A percentile compares a stretch with the other conserved stretches of the same genome.
Conservation (phyloP, 2,113 vertebrate genomes). For the Catharus bicknelli region DNA sequence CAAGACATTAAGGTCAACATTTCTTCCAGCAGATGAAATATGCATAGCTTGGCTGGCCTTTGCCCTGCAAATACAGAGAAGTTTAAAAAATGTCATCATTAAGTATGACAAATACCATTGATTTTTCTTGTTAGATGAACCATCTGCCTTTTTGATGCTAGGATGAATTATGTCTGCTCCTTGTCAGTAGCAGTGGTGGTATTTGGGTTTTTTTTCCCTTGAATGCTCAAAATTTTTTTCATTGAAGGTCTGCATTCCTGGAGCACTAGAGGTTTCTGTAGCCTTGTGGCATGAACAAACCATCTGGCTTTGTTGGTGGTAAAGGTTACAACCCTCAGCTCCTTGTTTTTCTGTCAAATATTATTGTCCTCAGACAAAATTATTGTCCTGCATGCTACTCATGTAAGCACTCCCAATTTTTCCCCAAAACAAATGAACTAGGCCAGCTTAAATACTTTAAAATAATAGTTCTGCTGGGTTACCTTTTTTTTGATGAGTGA, state of each 20-base stretch:
- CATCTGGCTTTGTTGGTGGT: not conserved
- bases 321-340: constrained; percentile 45
- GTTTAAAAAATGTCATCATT: constrained; percentile 55
- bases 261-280: not conserved
- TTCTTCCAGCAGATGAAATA: constrained; percentile 56
- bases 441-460: not conserved
- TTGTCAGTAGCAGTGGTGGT: not conserved
- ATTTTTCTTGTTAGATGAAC: constrained; percentile 45
- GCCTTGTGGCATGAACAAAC: not conserved
- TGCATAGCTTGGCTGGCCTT: constrained; percentile 38
- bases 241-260: not conserved
- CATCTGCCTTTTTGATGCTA: constrained; percentile 38
- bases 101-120: constrained; percentile 57
- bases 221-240: not conserved
- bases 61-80: constrained; percentile 49
- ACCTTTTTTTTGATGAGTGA: not conserved
- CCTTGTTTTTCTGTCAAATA: constrained; percentile 7
- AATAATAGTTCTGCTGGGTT: not conserved
- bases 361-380: not conserved
- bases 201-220: not conserved
- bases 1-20: constrained; percentile 20
- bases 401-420: not conserved
- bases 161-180: constrained; percentile 12
- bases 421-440: not conserved
- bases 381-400: not conserved